A percentile compares a stretch with the other conserved stretches of the same genome.
Conservation (phyloP, 2,888 invertebrate species). For the Leucophenga maculata region DNA sequence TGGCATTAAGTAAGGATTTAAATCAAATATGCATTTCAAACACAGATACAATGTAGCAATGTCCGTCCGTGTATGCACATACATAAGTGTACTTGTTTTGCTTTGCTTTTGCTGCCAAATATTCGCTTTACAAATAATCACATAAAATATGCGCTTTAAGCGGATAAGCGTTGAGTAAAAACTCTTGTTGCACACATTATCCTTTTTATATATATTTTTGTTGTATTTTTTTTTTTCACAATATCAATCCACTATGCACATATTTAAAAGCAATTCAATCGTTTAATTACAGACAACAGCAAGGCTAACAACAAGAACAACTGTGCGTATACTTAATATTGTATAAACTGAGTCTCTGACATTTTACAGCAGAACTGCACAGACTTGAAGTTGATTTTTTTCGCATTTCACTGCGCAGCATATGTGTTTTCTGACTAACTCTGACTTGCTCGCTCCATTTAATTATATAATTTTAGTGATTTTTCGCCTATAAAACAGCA, state of each 20-base stretch:
- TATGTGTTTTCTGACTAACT: not conserved
- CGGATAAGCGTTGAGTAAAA: constrained; percentile 11
- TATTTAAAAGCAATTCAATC: no score
- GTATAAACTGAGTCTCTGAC: not conserved
- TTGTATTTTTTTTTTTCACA: not conserved
- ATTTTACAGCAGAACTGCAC: no score
- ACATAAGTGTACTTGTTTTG: no score
- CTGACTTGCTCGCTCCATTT: not conserved
- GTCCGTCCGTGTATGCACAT: no score
- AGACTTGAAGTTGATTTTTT: not conserved
- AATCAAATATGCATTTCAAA: no score
- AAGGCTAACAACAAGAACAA: not conserved
- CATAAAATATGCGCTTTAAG: not conserved
- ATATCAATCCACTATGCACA: not conserved
- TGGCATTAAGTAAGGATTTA: not conserved
- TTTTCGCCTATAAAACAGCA: not conserved
- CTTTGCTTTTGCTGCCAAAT: no score
- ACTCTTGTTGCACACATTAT: constrained; percentile 1
- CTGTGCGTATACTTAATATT: not conserved
- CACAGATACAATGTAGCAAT: no score
- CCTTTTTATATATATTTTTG: not conserved
- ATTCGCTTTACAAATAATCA: no score
- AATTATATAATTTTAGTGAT: constrained; percentile 13
- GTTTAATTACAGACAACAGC: no score
- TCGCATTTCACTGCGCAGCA: not conserved